Evolutionary conservation across 2,113 vertebrate genomes (phyloP).

Genomic region (Accipiter virgatus): DNA sequence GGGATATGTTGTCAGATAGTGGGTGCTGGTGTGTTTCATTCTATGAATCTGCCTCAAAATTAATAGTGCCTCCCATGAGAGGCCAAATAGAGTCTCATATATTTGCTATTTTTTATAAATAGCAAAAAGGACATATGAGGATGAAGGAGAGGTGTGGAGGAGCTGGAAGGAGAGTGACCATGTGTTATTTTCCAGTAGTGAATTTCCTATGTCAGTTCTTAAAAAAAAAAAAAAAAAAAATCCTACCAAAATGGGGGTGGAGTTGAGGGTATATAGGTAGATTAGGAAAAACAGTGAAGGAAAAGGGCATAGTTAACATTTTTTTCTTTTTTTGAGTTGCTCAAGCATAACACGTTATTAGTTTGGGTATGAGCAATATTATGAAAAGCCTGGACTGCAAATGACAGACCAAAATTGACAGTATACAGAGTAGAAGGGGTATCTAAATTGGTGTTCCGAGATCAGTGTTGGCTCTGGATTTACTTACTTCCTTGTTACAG

Average conservation of each 20-base stretch:
- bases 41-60: not conserved
- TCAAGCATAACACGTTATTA: not conserved
- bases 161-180: not conserved
- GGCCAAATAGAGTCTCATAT: not conserved
- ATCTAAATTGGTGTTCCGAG: not conserved
- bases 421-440: not conserved
- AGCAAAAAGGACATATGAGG: not conserved
- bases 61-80: not conserved
- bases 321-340: not conserved
- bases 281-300: not conserved
- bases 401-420: constrained; percentile 15
- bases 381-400: not conserved
- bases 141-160: not conserved
- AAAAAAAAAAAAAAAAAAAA: not conserved
- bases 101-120: not conserved
- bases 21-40: not conserved
- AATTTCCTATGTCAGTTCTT: not conserved
- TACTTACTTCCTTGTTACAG: constrained; percentile 50
- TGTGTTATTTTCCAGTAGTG: not conserved
- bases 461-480: constrained; percentile 33
- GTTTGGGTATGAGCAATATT: not conserved
- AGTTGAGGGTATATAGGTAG: not conserved
- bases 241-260: not conserved
- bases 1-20: not conserved
- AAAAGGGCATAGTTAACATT: not conserved